Base-by-base conservation (phyloP, 2,888 invertebrate genomes). In the Hemicrepidius hirtus region DNA sequence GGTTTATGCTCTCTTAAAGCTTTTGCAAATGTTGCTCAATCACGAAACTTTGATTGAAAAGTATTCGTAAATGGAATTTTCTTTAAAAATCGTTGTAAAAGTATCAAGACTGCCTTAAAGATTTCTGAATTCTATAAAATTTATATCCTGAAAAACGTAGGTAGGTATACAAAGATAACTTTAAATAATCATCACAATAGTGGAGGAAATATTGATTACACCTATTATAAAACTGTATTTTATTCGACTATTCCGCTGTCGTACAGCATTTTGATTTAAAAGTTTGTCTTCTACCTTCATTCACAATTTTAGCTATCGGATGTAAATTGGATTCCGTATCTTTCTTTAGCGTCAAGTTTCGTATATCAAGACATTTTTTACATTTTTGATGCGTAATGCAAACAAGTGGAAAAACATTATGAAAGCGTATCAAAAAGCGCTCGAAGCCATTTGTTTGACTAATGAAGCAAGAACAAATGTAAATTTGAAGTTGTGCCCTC, bases 401-500 rank as follows among this genome's bases (percentile, higher is more conserved):
- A 53, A 53, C n/a, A 53, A 28, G 53, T 32, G 28, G 53, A 24
- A 53, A 53, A 53, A 53, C 32, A 28, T 53, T 24, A 53, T 44
- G 28, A 49, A 49, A 10, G 5, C 53, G 13, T 28, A 53, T 53
- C 28, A 53, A 53, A 53, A 53, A 53, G 13, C 21, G 28, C 53
- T 32, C 53, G 28, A n/a, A 53, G 53, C 21, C 21, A 53, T 53
- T 53, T 49, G 49, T 49, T 49, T 53, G 53, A 53, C 53, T 53
- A 53, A 53, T 53, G 53, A 53, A 53, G n/a, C 53, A 53, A 24
- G 12, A 32, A 32, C 20, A 53, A 53, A 21, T 53, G 53, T 28
- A 53, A 53, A 53, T 53, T 53, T 28, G 12, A 21, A n/a, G 12
- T 12, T 32, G 53, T 53, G 0, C 21, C 53, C 13, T 24, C 13